Conservation (phyloP, 2,113 vertebrate genomes). For the Pseudonaja textilis region DNA sequence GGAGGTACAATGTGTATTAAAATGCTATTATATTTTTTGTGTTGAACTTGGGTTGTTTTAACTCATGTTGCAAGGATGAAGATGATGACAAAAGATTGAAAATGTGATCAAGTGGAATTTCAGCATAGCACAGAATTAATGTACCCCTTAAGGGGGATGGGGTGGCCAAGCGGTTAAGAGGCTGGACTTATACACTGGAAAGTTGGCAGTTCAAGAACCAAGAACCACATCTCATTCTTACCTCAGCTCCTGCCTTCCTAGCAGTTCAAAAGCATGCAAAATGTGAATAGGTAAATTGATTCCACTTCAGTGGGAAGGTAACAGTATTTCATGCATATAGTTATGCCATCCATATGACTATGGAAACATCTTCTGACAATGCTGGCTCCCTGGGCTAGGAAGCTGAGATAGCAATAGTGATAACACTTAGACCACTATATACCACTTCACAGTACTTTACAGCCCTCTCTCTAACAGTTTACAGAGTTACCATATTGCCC, state of each 20-base stretch:
- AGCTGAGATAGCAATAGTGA: not conserved
- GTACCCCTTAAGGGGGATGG: not conserved
- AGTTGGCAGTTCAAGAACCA: not conserved
- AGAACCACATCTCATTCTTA: not conserved
- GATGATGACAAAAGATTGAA: not conserved
- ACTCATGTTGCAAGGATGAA: not conserved
- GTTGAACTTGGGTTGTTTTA: not conserved
- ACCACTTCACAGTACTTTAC: too few species aligned
- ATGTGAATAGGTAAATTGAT: not conserved
- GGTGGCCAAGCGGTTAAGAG: not conserved
- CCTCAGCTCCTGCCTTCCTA: not conserved
- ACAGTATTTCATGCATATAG: not conserved
- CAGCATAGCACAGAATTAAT: not conserved
- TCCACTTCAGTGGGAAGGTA: not conserved
- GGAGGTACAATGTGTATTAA: not conserved
- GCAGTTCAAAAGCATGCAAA: not conserved
- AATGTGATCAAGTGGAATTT: not conserved
- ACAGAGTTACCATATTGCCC: too few species aligned
- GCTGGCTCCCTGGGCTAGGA: not conserved
- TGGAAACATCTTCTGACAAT: not conserved
- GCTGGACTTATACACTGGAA: not conserved
- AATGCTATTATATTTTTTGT: not conserved
- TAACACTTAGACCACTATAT: too few species aligned
- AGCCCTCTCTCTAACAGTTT: too few species aligned
- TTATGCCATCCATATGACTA: not conserved